Evolutionary conservation across 1,140 invertebrate genomes (phyloP), one percentile per base, ranked within the genome.

Genomic region (Neodiprion fabricii): DNA sequence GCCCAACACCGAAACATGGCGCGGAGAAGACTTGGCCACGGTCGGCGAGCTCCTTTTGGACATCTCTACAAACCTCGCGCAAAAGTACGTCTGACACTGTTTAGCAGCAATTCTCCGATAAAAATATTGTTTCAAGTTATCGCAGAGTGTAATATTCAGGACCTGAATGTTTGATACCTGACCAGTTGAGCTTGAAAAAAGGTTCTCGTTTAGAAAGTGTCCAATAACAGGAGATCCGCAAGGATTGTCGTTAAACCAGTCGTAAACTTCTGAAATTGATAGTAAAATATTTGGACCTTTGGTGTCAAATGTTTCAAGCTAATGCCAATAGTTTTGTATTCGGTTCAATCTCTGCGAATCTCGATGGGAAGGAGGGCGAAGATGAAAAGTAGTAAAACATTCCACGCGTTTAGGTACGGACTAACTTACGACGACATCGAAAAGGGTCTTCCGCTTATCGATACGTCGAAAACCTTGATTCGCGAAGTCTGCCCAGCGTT

Each of bases 381-480:
- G 28, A 40, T 40, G 28, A 40, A 40, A 40, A 40, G 2, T 5
- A 40, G 5, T 40, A 40, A 40, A 40, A 40, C 28, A 40, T 40
- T 40, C 53, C 11, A 14, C 4, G 5, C 53, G 11, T 83, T 48
- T 84, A 97, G 95, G 68, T 97, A 96, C 80, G 94, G 95, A 2
- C 86, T 98, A 23, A 94, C 92, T 0, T 93, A 93, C 79, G 95
- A 97, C 79, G 95, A 97, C 80, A 94, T 97, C 69, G 94, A 97
- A 81, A 96, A 96, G 81, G 95, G 93, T 67, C 84, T 98, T 10
- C 96, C 96, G 0, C 88, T 95, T 40, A 96, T 98, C 78, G 96
- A 98, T 83, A 97, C 96, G 0, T 95, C 94, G 7, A 96, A 96
- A 80, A 97, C 96, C 0, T 88, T 96, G 5, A 95, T 98, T 75